Evolutionary conservation across 2,888 invertebrate species (phyloP), one percentile per base, ranked within the genome.

Genomic region (Dysmachus trigonus): DNA sequence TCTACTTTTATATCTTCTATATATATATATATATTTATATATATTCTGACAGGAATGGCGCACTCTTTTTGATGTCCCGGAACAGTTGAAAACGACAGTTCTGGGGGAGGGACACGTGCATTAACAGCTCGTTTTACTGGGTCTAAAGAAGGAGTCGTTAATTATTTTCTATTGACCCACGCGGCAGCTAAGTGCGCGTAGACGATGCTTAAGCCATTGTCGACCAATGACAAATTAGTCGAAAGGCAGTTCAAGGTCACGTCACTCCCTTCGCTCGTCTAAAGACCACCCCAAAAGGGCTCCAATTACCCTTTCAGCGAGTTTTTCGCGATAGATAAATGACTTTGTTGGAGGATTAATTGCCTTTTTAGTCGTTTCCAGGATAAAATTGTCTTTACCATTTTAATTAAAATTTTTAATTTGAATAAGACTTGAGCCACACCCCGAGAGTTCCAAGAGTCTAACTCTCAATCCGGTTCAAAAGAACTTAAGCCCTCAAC

Each of bases 361-460:
- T 77, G 18, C 30, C 47, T 77, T 77, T 77, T 77, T 77, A 22
- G 22, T 77, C n/a, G 47, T 27, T 15, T 38, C 18, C 22, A 77
- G 38, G 77, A 41, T 77, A 47, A 77, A 77, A 77, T 30, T 77
- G 51, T 77, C 47, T 77, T 47, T 77, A 47, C 77, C 41, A 77
- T 77, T 77, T 77, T 77, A 77, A 77, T 77, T 77, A 77, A n/a
- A 77, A 47, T 77, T 77, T 77, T 77, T 77, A 77, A 77, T 77
- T 77, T 77, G 77, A 77, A 77, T 38, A 41, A 51, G 15, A 15
- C 27, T 47, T 51, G 30, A 22, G 47, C 13, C 15, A 27, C 38
- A 38, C n/a, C 1, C n/a, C 1, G 76, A 31, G 22, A 76, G 18
- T 38, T 22, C 38, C 41, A 22, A n/a, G 22, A 1, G 3, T 22